Base-by-base conservation (phyloP, 92 coral and sea anemone species). In the Epizoanthus rinbou region DNA sequence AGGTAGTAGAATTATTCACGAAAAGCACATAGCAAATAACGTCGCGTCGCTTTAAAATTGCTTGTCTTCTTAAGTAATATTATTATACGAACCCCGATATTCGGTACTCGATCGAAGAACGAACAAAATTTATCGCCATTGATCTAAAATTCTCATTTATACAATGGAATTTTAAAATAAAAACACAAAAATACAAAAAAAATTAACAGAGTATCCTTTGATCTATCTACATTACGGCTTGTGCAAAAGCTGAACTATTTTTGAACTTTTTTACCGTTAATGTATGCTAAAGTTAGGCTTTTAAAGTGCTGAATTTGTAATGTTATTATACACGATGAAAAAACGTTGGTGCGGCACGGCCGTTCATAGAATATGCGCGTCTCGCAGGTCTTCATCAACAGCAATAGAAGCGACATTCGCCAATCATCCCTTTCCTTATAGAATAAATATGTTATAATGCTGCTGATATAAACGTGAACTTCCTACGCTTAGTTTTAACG, bases 121-220 rank as follows among this genome's bases (percentile, higher is more conserved):
- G 52, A 60, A 78, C 25, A 60, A 62, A 21, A 19, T 78, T 69
- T 23, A 62, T 39, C 64, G 59, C 58, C 58, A 21, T 39, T 35
- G 71, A 60, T 50, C 50, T 43, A 43, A 6, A 43, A 43, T 9
- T 4, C 50, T 43, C 54, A 50, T 78, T 78, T 62, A 78, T 78
- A 78, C 82, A 47, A 62, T 78, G 82, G 82, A 78, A 78, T 78
- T 62, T 41, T 0, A 78, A 59, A 78, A 78, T 59, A 78, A 78
- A 78, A 62, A 63, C 71, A 78, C 19, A 62, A 28, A 62, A 43
- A 21, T 21, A 37, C 62, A 78, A 62, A 68, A 28, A 33, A 53
- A 43, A 21, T 19, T 41, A 78, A 78, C 43, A 68, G 21, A 53
- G 52, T 37, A 39, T 14, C 37, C 59, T 22, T 75, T 62, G 82